Conservation (phyloP, 2,113 vertebrate species). For the Poecile atricapillus region DNA sequence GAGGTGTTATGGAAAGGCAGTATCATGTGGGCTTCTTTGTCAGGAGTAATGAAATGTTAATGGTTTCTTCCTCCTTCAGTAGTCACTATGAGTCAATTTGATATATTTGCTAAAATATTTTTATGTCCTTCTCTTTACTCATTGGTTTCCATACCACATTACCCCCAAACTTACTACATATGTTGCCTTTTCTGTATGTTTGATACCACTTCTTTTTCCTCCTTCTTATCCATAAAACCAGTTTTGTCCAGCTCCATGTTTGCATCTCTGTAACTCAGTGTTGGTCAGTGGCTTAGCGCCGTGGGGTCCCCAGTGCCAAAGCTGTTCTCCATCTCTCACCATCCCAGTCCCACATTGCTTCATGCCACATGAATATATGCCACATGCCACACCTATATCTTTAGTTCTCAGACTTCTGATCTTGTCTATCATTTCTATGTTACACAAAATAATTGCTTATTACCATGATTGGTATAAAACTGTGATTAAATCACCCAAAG, state of each 20-base stretch:
- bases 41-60: neutral
- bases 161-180: neutral
- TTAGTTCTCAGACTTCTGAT: neutral
- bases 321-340: neutral
- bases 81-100: neutral
- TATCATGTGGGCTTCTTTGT: neutral
- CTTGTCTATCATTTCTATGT: rapidly evolving
- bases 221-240: neutral
- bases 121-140: neutral
- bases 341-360: neutral
- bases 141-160: neutral
- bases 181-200: neutral
- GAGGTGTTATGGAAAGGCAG: neutral
- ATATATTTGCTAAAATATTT: neutral
- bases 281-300: neutral
- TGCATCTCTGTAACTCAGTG: neutral
- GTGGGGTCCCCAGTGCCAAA: neutral
- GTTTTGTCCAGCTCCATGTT: neutral
- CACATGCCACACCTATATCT: neutral
- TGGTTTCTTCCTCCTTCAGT: neutral
- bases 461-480: neutral
- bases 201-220: neutral
- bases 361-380: neutral
- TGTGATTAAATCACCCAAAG: neutral
- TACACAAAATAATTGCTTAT: neutral